Percentiles rank a stretch among this genome's conserved stretches.
Conservation (phyloP, 1,140 invertebrate species). For the Amyelois transitella region DNA sequence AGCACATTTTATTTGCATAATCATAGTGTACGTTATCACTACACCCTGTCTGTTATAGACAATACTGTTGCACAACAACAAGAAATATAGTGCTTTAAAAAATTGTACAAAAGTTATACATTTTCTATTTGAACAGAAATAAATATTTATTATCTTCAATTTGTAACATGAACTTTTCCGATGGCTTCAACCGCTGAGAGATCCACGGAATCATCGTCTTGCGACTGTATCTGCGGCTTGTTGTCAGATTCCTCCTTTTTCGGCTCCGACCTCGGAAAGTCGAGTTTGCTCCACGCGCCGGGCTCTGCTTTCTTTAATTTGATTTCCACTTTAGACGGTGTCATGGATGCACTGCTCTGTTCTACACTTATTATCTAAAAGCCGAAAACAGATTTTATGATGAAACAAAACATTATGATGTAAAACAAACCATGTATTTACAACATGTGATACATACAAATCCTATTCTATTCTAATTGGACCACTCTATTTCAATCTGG, state of each 20-base stretch:
- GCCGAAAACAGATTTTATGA: too few relatives aligned
- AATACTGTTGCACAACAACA: not conserved
- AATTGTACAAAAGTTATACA: too few relatives aligned
- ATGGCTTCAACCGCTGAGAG: slow-evolving; percentile 65
- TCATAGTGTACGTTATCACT: not conserved
- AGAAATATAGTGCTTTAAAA: not conserved
- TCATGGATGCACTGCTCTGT: slow-evolving; percentile 84
- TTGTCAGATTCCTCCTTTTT: slow-evolving; percentile 37
- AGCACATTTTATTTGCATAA: slow-evolving; percentile 19
- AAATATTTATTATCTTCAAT: slow-evolving; percentile 16
- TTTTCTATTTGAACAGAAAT: not conserved
- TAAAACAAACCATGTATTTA: slow-evolving; percentile 2
- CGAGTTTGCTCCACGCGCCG: slow-evolving; percentile 86
- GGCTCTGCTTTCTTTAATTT: slow-evolving; percentile 91
- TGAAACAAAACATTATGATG: not conserved
- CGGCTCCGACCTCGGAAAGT: slow-evolving; percentile 75
- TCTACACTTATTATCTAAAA: slow-evolving; percentile 81
- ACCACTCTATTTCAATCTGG: too few relatives aligned
- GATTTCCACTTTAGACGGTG: slow-evolving; percentile 96
- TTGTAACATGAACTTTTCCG: slow-evolving; percentile 56
- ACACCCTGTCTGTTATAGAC: too few relatives aligned
- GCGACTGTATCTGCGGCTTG: slow-evolving; percentile 15
- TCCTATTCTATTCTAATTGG: too few relatives aligned
- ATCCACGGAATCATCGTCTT: slow-evolving; percentile 72
- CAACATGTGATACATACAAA: too few relatives aligned